Conservation (phyloP, 2,888 invertebrate genomes). For the Hirtodrosophila cameraria region DNA sequence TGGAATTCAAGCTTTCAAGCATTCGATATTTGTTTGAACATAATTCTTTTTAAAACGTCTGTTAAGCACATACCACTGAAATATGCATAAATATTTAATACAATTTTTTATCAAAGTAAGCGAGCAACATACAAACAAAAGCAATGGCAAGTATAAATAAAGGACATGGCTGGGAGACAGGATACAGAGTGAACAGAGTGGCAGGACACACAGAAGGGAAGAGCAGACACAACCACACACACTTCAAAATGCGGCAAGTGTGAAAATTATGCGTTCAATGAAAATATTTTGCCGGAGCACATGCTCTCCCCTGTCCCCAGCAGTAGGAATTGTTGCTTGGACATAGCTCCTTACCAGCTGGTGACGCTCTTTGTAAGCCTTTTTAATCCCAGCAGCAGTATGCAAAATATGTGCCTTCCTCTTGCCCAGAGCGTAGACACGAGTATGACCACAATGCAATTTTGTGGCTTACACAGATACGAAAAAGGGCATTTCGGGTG, state of each 20-base stretch:
- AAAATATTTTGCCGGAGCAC: slow-evolving; percentile 57
- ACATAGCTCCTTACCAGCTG: slow-evolving; percentile 16
- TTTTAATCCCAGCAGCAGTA: slow-evolving; percentile 45
- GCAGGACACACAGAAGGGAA: background rate
- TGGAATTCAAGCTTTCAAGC: background rate
- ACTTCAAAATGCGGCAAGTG: slow-evolving; percentile 47
- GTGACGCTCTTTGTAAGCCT: slow-evolving; percentile 28
- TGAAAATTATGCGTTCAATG: slow-evolving; percentile 73
- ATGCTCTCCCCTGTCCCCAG: background rate
- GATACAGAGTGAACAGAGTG: background rate
- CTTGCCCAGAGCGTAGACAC: slow-evolving; percentile 30
- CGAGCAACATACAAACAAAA: slow-evolving; percentile 10
- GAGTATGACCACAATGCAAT: slow-evolving; percentile 66
- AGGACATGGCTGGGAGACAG: slow-evolving; percentile 5
- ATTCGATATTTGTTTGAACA: slow-evolving; percentile 9
- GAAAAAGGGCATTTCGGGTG: background rate
- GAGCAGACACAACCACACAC: background rate
- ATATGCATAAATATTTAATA: slow-evolving; percentile 48
- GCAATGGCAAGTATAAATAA: slow-evolving; percentile 37
- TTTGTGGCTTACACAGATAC: slow-evolving; percentile 61
- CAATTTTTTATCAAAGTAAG: slow-evolving; percentile 42
- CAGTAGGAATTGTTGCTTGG: background rate
- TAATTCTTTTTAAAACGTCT: slow-evolving; percentile 10
- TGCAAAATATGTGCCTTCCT: slow-evolving; percentile 44
- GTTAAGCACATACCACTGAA: slow-evolving; percentile 14